phyloP scores from a whole-genome alignment of 1,140 invertebrate genomes.

The Drosophila miranda region DNA sequence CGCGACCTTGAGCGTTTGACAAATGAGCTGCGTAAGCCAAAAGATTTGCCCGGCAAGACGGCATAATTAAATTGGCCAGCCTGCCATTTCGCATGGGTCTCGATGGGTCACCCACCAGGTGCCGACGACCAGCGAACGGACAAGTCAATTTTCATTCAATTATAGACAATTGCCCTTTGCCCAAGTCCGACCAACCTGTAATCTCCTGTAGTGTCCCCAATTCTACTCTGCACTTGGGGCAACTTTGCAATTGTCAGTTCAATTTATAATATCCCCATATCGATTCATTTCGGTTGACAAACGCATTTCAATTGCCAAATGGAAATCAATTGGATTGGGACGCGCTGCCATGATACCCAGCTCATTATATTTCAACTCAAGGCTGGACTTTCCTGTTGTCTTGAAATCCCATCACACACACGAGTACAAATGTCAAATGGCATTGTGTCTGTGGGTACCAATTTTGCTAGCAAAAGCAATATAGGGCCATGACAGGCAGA shows the following conservation, averaged over 20 bases:
- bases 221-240: neutral
- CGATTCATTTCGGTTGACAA: conserved; percentile 13
- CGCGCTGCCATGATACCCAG: neutral
- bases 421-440: too few species aligned
- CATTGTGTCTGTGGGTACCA: too few species aligned
- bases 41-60: conserved; percentile 53
- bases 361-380: too few species aligned
- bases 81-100: conserved; percentile 41
- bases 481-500: too few species aligned
- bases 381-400: too few species aligned
- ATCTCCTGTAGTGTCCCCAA: neutral
- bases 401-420: too few species aligned
- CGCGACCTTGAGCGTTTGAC: conserved; percentile 59
- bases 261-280: conserved; percentile 27
- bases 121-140: neutral
- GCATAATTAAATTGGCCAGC: conserved; percentile 61
- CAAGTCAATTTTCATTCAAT: conserved; percentile 32
- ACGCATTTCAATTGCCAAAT: conserved; percentile 20
- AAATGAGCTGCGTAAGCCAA: conserved; percentile 61
- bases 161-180: conserved; percentile 29
- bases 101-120: conserved; percentile 11
- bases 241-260: conserved; percentile 22
- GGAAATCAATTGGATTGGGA: conserved; percentile 23
- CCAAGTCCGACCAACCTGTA: neutral
- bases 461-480: too few species aligned